Evolutionary conservation across 2,888 invertebrate genomes (phyloP), one percentile per base, ranked within the genome.

Genomic region (Pyrocoelia pectoralis): DNA sequence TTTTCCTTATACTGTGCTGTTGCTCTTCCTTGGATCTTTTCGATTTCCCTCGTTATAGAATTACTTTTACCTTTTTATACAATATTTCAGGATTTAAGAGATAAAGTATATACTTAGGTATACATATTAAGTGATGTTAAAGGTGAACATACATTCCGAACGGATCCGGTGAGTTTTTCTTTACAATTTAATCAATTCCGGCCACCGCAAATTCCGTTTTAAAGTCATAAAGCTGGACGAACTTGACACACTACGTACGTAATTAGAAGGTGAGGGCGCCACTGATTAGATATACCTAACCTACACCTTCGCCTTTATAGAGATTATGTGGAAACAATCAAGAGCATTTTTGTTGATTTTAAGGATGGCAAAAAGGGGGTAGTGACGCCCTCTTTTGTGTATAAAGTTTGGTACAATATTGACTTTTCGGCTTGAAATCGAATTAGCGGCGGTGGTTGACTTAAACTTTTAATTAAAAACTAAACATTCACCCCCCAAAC

Each of bases 21-120:
- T 50, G 58, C 51, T 64, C 57, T 53, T 63, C 49, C 48, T 51
- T 28, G 49, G 18, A 50, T 50, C 49, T 50, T 50, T 50, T 50
- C 49, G 28, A 50, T 28, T 28, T 50, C 49, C 24, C 49, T 50
- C 28, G 29, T 50, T 24, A 28, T 46, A 46, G 46, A 46, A 46
- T 46, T 46, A 46, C 46, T 46, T 46, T 46, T 46, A 46, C 46
- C 46, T 46, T 46, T 43, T 46, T 46, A 46, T n/a, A 46, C 15
- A 46, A 46, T 46, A 46, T 46, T 46, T 46, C 46, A 46, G 46
- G 46, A 46, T 46, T 46, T 46, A 46, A 46, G 43, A 43, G 46
- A 46, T 46, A 46, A 46, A 17, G 17, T 46, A 46, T 17, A 17
- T 46, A 17, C 18, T 46, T 46, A n/a, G 15, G n/a, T 43, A n/a